phyloP scores from a whole-genome alignment of 2,113 vertebrate species.

The Oreochromis spilurus region DNA sequence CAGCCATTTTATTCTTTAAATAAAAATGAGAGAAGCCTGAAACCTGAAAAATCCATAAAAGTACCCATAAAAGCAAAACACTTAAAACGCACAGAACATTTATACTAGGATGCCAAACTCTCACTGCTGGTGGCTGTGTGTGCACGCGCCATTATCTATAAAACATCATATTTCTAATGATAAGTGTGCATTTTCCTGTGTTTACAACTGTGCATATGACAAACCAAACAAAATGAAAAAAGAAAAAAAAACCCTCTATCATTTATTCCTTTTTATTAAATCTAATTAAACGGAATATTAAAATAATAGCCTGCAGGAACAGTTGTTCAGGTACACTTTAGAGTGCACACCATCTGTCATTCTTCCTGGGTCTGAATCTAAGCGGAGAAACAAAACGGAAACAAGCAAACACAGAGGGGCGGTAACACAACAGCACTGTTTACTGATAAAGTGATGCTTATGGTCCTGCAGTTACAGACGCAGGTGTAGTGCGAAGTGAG shows the following conservation, averaged over 20 bases:
- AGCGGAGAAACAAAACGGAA: background rate
- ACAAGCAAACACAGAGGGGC: background rate
- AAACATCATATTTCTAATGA: background rate
- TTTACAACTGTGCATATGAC: background rate
- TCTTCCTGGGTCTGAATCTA: background rate
- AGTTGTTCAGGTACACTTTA: background rate
- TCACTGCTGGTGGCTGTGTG: background rate
- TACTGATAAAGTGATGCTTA: background rate
- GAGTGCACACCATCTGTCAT: background rate
- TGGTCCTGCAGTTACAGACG: background rate
- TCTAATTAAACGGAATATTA: background rate
- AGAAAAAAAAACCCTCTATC: fast-evolving
- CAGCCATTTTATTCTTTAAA: background rate
- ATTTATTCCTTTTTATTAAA: background rate
- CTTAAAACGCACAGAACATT: background rate
- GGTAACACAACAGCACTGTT: background rate
- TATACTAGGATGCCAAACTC: background rate
- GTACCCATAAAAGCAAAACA: background rate
- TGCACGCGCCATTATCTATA: fast-evolving
- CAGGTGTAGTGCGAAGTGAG: background rate
- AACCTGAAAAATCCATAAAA: background rate
- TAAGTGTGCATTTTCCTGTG: background rate
- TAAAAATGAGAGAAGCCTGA: background rate
- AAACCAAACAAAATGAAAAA: background rate
- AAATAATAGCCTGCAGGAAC: background rate